phyloP scores from a whole-genome alignment of 2,888 invertebrate genomes.

The Craniophora ligustri region DNA sequence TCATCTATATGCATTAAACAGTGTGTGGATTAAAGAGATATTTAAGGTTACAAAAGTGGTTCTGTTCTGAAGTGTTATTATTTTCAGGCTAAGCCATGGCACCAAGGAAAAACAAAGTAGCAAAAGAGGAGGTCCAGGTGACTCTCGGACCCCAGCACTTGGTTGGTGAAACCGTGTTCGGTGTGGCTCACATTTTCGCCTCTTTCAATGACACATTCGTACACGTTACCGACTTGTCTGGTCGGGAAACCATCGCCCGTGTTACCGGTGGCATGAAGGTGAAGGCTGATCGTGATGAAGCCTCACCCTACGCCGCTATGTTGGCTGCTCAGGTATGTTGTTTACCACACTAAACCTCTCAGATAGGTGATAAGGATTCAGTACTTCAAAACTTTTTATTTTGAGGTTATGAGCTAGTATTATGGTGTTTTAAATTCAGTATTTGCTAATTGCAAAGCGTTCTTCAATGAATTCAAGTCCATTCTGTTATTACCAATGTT shows the following conservation, averaged over 20 bases:
- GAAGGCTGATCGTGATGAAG: constrained; percentile 99
- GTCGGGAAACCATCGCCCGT: constrained; percentile 97
- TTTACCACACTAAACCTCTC: constrained; percentile 36
- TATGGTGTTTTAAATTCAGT: too few relatives aligned
- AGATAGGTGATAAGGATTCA: neutral
- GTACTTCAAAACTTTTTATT: constrained; percentile 17
- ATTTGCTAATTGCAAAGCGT: neutral
- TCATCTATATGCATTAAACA: constrained; percentile 42
- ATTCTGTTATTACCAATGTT: neutral
- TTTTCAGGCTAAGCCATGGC: constrained; percentile 93
- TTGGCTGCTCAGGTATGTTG: constrained; percentile 97
- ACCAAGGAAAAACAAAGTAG: constrained; percentile 98
- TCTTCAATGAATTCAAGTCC: neutral
- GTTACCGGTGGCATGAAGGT: constrained; percentile 99
- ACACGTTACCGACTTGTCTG: constrained; percentile 99
- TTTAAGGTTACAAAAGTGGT: constrained; percentile 80
- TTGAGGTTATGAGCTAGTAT: constrained; percentile 66
- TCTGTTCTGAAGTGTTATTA: constrained; percentile 75
- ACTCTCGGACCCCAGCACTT: constrained; percentile 98
- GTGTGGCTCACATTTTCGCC: constrained; percentile 99
- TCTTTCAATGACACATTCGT: constrained; percentile 99
- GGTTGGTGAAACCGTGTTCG: constrained; percentile 99
- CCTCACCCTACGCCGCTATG: constrained; percentile 99
- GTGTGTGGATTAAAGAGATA: constrained; percentile 76
- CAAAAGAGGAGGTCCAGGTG: constrained; percentile 98